Percentiles rank a stretch among this genome's conserved stretches.
phyloP scores from a whole-genome alignment of 1,140 invertebrate species.

The Oryctes rhinoceros region DNA sequence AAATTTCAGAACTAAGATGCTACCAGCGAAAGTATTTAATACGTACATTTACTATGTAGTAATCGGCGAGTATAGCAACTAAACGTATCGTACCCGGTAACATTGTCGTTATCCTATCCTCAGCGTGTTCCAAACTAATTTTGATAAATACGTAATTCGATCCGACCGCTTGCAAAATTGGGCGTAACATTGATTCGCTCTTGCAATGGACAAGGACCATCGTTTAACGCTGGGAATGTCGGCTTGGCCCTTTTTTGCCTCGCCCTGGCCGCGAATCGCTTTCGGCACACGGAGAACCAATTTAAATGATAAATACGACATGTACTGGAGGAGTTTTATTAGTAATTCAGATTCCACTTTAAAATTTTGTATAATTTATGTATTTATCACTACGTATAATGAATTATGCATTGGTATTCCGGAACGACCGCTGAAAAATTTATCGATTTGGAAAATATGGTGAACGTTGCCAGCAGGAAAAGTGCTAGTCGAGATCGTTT shows the following conservation, averaged over 20 bases:
- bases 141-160: too few relatives aligned
- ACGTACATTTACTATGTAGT: too few relatives aligned
- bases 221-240: neutral
- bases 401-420: constrained; percentile 21
- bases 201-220: neutral
- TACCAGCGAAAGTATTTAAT: too few relatives aligned
- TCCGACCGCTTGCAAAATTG: neutral
- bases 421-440: neutral
- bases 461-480: neutral
- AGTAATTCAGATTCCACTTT: constrained; percentile 32
- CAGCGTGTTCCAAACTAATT: too few relatives aligned
- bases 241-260: neutral
- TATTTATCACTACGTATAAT: constrained; percentile 30
- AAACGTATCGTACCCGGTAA: too few relatives aligned
- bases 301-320: constrained; percentile 36
- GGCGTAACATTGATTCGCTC: neutral
- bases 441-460: constrained; percentile 10
- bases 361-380: constrained; percentile 35
- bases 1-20: too few relatives aligned
- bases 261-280: neutral
- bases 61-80: too few relatives aligned
- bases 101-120: too few relatives aligned
- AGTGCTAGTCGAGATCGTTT: neutral
- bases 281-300: neutral
- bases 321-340: constrained; percentile 13